A percentile compares a stretch with the other conserved stretches of the same genome.
Conservation (phyloP, 2,888 invertebrate genomes). For the Melanostoma scalare region DNA sequence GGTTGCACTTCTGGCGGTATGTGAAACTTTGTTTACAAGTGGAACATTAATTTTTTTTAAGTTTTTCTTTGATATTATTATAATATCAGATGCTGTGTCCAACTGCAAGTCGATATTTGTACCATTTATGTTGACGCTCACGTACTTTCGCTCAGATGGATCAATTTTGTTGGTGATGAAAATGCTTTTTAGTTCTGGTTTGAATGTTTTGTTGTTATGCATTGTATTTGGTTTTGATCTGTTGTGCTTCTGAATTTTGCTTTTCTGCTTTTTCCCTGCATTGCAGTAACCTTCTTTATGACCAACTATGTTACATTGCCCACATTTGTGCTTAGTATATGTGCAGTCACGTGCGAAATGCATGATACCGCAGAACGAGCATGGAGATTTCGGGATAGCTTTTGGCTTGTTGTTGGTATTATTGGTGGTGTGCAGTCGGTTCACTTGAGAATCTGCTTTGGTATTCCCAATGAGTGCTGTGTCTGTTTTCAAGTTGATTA, state of each 20-base stretch:
- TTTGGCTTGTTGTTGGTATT: conserved; percentile 36
- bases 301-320: conserved; percentile 42
- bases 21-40: conserved; percentile 30
- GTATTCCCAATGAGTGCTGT: conserved; percentile 59
- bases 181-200: conserved; percentile 39
- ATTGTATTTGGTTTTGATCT: conserved; percentile 2
- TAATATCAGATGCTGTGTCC: conserved; percentile 67
- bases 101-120: conserved; percentile 49
- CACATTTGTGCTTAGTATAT: conserved; percentile 60
- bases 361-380: conserved; percentile 69
- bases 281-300: conserved; percentile 64
- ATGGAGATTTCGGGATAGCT: conserved; percentile 57
- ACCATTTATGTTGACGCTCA: conserved; percentile 64
- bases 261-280: conserved; percentile 7
- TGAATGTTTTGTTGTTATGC: conserved; percentile 13
- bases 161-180: conserved; percentile 47
- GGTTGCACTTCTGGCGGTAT: conserved; percentile 62
- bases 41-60: conserved; percentile 45
- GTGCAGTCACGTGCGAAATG: conserved; percentile 57
- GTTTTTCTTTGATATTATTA: conserved; percentile 57
- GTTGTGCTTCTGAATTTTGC: neutral
- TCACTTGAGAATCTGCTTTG: conserved; percentile 37
- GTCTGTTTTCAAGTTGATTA: conserved; percentile 65
- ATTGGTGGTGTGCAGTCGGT: conserved; percentile 16
- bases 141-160: conserved; percentile 56